phyloP scores from a whole-genome alignment of 1,140 invertebrate species.

The Drosophila pallidifrons region DNA sequence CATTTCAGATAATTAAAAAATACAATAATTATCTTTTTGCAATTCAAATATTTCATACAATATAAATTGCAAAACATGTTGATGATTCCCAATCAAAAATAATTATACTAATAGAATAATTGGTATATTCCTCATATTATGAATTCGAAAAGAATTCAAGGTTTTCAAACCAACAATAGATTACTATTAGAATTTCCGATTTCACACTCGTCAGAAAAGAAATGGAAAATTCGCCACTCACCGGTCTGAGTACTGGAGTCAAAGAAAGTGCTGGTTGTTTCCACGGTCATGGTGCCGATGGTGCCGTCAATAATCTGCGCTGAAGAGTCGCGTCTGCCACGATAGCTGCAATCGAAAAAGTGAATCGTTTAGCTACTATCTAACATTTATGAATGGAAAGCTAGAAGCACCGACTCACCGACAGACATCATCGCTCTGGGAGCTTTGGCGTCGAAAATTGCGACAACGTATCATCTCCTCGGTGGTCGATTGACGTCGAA shows the following conservation, averaged over 20 bases:
- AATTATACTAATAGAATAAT: too few relatives aligned
- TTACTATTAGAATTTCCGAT: too few relatives aligned
- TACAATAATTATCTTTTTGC: too few relatives aligned
- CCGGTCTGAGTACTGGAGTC: conserved; percentile 97
- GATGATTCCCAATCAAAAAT: too few relatives aligned
- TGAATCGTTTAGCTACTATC: neutral
- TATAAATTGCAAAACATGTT: too few relatives aligned
- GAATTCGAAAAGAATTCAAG: too few relatives aligned
- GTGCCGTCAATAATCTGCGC: conserved; percentile 96
- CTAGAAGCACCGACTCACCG: conserved; percentile 75
- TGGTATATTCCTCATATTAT: too few relatives aligned
- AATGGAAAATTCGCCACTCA: conserved; percentile 85
- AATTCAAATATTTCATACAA: too few relatives aligned
- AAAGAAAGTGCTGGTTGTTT: conserved; percentile 96
- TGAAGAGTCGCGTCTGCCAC: conserved; percentile 93
- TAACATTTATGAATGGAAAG: neutral
- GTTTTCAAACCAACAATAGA: too few relatives aligned
- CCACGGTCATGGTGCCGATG: conserved; percentile 96
- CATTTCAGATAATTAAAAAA: too few relatives aligned
- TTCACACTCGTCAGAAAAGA: too few relatives aligned
- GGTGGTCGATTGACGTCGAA: conserved; percentile 94
- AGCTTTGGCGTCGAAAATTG: conserved; percentile 93
- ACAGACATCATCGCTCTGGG: conserved; percentile 91
- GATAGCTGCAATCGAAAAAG: conserved; percentile 85
- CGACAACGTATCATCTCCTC: conserved; percentile 96